Percentiles rank a stretch among this genome's conserved stretches.
These are phyloP conservation scores for Apocheima hispidaria DNA, from an alignment of 2,888 invertebrate genomes.

Conservation along the genomic window DNA sequence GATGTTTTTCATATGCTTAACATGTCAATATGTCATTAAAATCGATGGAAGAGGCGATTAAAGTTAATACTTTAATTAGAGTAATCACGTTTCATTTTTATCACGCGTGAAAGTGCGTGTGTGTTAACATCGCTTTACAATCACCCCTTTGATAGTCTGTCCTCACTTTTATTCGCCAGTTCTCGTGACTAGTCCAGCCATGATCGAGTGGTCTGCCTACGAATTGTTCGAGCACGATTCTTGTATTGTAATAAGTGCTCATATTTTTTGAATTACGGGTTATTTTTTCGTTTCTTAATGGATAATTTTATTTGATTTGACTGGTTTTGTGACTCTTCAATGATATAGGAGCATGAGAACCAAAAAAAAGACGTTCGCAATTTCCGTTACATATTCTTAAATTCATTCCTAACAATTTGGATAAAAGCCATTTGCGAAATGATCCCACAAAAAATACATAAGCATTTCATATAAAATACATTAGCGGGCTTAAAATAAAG, in stretches of 20 bases:
- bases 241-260: constrained; percentile 62
- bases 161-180: constrained; percentile 72
- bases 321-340: constrained; percentile 30
- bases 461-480: constrained; percentile 49
- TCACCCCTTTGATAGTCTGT: constrained; percentile 83
- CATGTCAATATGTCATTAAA: no score
- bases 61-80: no score
- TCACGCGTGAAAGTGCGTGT: constrained; percentile 20
- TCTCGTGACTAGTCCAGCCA: constrained; percentile 64
- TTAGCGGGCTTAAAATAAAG: constrained; percentile 57
- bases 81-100: not conserved
- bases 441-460: constrained; percentile 38
- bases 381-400: constrained; percentile 14
- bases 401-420: constrained; percentile 2
- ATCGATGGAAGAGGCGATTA: no score
- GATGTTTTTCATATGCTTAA: no score
- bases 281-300: constrained; percentile 40
- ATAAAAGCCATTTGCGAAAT: constrained; percentile 24
- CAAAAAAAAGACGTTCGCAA: constrained; percentile 5
- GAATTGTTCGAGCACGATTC: constrained; percentile 68
- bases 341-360: constrained; percentile 21
- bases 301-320: constrained; percentile 39
- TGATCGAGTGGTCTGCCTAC: constrained; percentile 66
- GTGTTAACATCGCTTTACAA: constrained; percentile 67
- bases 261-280: constrained; percentile 54